Conservation (phyloP, 2,113 vertebrate species). For the Zingel zingel region DNA sequence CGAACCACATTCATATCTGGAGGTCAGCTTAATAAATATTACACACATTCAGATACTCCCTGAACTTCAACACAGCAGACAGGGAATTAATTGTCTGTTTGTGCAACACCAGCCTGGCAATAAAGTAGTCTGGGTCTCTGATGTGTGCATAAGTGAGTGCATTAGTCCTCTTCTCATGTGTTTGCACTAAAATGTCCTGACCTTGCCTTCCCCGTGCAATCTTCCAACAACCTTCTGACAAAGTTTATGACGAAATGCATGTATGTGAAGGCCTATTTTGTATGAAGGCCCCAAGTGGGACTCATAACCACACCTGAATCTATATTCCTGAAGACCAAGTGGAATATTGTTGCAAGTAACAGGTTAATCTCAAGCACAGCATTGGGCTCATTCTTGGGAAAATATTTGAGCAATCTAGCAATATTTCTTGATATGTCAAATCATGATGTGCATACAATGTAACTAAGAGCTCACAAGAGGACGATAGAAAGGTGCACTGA, state of each 20-base stretch:
- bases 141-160: conserved; percentile 61
- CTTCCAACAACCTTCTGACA: conserved; percentile 59
- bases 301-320: conserved; percentile 55
- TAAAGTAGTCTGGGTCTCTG: conserved; percentile 56
- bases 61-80: conserved; percentile 49
- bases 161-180: conserved; percentile 63
- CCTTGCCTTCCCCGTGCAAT: conserved; percentile 62
- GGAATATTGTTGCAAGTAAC: conserved; percentile 37
- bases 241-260: conserved; percentile 47
- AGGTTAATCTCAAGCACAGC: conserved; percentile 54
- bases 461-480: conserved; percentile 37
- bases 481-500: conserved; percentile 1
- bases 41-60: conserved; percentile 55
- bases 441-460: conserved; percentile 32
- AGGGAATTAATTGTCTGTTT: conserved; percentile 64
- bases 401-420: conserved; percentile 43
- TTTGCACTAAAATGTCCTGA: conserved; percentile 71
- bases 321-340: conserved; percentile 26
- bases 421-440: conserved; percentile 56
- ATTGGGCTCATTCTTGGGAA: conserved; percentile 29
- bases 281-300: conserved; percentile 53
- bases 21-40: conserved; percentile 63
- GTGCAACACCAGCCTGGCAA: conserved; percentile 54
- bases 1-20: conserved; percentile 43
- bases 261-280: conserved; percentile 26